Conservation (phyloP, 2,888 invertebrate species). For the Gnatocerus cornutus region DNA sequence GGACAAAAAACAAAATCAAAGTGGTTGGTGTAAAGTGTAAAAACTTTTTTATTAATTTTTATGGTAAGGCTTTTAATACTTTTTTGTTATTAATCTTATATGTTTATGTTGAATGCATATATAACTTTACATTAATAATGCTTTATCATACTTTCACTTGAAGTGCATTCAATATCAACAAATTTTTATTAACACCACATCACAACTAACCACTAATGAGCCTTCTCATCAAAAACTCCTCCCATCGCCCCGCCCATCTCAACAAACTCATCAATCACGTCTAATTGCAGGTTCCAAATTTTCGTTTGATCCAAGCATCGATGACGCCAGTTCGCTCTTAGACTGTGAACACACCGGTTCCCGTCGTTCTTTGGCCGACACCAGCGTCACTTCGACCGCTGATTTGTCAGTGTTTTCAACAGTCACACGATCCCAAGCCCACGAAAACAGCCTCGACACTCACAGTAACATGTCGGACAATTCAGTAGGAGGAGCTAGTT, state of each 20-base stretch:
- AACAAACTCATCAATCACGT: constrained; percentile 4
- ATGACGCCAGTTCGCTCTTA: constrained; percentile 81
- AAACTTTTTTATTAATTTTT: constrained; percentile 9
- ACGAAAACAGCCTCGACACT: constrained; percentile 84
- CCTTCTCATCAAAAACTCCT: constrained; percentile 2
- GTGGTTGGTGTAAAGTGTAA: constrained; percentile 44
- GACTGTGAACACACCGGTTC: constrained; percentile 78
- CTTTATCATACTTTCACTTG: not conserved
- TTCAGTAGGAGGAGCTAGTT: constrained; percentile 76
- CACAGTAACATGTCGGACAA: constrained; percentile 85
- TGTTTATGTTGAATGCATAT: constrained; percentile 27
- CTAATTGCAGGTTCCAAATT: constrained; percentile 75
- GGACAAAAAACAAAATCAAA: not conserved
- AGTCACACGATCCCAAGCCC: constrained; percentile 81
- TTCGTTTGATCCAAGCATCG: constrained; percentile 78
- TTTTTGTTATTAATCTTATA: constrained; percentile 23
- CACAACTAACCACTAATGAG: constrained; percentile 22
- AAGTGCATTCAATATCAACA: constrained; percentile 31
- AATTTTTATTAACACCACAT: constrained; percentile 23
- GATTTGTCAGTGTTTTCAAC: constrained; percentile 86
- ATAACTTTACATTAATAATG: no score
- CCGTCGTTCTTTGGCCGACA: constrained; percentile 86
- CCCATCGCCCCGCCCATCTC: not conserved
- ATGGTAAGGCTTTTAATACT: constrained; percentile 38
- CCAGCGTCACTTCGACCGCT: constrained; percentile 88